Conservation (phyloP, 1,140 invertebrate genomes). For the Drosophila navojoa region DNA sequence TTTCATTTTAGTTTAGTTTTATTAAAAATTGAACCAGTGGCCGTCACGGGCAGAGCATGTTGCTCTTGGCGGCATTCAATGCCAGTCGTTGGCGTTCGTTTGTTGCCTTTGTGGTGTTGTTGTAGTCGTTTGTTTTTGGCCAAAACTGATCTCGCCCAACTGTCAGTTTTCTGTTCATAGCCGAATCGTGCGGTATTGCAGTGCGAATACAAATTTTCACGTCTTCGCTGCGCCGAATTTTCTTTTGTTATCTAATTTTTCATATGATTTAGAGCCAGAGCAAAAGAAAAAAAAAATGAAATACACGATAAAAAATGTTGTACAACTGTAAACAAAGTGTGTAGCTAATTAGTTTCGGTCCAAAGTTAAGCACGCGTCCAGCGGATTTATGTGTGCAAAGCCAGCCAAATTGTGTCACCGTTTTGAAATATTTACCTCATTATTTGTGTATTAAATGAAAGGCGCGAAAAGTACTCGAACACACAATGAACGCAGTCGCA, state of each 20-base stretch:
- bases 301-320: constrained; percentile 25
- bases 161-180: constrained; percentile 79
- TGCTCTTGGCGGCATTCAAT: constrained; percentile 80
- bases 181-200: constrained; percentile 72
- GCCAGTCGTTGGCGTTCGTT: constrained; percentile 73
- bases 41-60: constrained; percentile 72
- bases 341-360: constrained; percentile 5
- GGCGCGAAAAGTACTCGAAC: constrained; percentile 65
- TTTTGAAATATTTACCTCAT: constrained; percentile 9
- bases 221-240: constrained; percentile 53
- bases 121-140: constrained; percentile 73
- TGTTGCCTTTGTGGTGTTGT: constrained; percentile 65
- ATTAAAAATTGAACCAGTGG: constrained; percentile 68
- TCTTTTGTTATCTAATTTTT: constrained; percentile 66
- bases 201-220: constrained; percentile 31
- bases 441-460: constrained; percentile 65
- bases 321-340: constrained; percentile 26
- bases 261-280: constrained; percentile 38
- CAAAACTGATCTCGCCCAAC: constrained; percentile 83
- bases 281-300: background rate
- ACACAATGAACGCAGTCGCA: constrained; percentile 76
- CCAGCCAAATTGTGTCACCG: constrained; percentile 27
- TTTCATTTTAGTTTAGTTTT: constrained; percentile 54
- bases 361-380: constrained; percentile 9
- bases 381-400: constrained; percentile 11